Percentiles rank a stretch among this genome's conserved stretches.
Conservation (phyloP, 2,888 invertebrate genomes). For the Pachliopta kotzebuea region DNA sequence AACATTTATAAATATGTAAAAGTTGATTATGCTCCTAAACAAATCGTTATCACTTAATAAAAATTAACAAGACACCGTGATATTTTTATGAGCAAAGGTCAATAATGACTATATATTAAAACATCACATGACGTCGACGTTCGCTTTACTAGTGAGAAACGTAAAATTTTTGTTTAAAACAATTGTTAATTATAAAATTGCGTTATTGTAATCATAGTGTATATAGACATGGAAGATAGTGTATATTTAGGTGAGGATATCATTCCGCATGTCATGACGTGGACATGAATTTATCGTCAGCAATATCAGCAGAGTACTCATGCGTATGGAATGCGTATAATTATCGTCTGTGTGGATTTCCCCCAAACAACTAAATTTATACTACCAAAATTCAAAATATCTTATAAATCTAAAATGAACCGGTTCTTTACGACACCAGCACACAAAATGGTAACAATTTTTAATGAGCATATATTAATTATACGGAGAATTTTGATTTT, state of each 20-base stretch:
- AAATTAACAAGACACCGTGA: no score
- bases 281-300: conserved; percentile 3
- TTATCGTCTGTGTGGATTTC: conserved; percentile 4
- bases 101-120: no score
- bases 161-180: not conserved
- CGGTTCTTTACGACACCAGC: not conserved
- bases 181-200: not conserved
- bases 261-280: conserved; percentile 5
- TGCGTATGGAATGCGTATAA: conserved; percentile 17
- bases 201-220: no score
- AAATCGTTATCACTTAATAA: no score
- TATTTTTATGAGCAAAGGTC: no score
- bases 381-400: conserved; percentile 5
- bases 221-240: not conserved
- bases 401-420: not conserved
- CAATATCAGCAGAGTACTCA: conserved; percentile 4
- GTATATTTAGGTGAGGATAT: conserved; percentile 5
- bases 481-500: not conserved
- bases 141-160: no score
- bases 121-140: no score
- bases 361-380: not conserved
- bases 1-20: no score
- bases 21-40: no score
- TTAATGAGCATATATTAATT: not conserved
- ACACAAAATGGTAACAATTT: not conserved